Evolutionary conservation across 1,140 invertebrate species (phyloP), one percentile per base, ranked within the genome.

Genomic region (Pollicipes pollicipes): DNA sequence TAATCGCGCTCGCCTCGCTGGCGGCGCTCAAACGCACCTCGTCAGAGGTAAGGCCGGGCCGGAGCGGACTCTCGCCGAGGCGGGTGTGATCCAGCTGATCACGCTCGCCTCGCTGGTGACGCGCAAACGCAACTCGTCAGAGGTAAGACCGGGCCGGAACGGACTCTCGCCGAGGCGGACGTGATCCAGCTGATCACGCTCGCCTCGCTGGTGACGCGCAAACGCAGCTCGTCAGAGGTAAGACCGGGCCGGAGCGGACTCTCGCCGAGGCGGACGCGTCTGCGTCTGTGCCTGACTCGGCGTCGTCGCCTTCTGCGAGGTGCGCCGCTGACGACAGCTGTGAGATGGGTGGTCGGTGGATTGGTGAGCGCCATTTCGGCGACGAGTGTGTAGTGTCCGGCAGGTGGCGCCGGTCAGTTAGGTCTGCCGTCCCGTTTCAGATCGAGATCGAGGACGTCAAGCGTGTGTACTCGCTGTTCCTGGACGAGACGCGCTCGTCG

Each of bases 381-480:
- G 16, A 70, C 16, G 17, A 29, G 13, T 16, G 16, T 69, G 17
- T 64, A 21, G 30, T 71, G 2, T 30, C 27, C 29, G 32, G 30
- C 13, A 45, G 10, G 30, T 68, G 0, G 31, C 2, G 35, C 21
- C 63, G 29, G 8, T 21, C 30, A 68, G 30, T 68, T 66, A 70
- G 32, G 70, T 68, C 6, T 45, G 32, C 21, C 74, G 69, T n/a
- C n/a, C 72, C 68, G 74, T 78, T 76, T 45, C 73, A 88, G 86
- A 85, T 92, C 26, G 87, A 83, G 72, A 88, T 94, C 28, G 90
- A 92, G 68, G 96, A 99, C 78, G 88, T 99, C 0, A 97, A 95
- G 81, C 87, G 92, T 75, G 95, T 95, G 0, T 98, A 98, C 80
- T 88, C 88, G 0, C 77, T 99, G 58, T 99, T 99, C 78, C 82